phyloP scores from a whole-genome alignment of 2,797 vertebrate genomes.

The Austrolebias charrua region DNA sequence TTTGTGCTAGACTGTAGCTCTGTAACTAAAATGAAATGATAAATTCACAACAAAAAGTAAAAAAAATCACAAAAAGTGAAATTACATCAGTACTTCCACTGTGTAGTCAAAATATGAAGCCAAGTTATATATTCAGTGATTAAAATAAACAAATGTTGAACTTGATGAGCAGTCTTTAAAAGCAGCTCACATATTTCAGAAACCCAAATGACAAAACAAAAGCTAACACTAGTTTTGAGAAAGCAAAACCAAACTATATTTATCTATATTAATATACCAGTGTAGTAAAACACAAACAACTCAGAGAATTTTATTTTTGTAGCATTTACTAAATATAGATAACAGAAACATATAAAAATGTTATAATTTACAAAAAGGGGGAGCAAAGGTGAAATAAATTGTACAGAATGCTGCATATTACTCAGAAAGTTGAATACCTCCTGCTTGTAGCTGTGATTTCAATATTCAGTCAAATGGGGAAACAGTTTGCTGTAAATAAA shows the following conservation, averaged over 20 bases:
- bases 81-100: background rate
- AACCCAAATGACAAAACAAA: background rate
- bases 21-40: no score
- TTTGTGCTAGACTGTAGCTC: background rate
- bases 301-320: background rate
- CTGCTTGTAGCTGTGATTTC: conserved; percentile 11
- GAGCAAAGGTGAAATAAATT: conserved; percentile 15
- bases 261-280: background rate
- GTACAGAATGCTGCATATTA: conserved; percentile 1
- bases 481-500: conserved; percentile 31
- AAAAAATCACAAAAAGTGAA: background rate
- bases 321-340: background rate
- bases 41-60: background rate
- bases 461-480: conserved; percentile 30
- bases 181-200: background rate
- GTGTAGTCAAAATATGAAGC: background rate
- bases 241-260: conserved; percentile 4
- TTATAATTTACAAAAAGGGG: conserved; percentile 13
- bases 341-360: background rate
- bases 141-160: background rate
- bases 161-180: background rate
- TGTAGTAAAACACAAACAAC: conserved; percentile 1
- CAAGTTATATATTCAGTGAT: background rate
- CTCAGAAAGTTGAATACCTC: conserved; percentile 17
- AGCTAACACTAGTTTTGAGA: background rate